Evolutionary conservation across 2,797 vertebrate species (phyloP), one percentile per base, ranked within the genome.

Genomic region (Crenuchus spilurus): DNA sequence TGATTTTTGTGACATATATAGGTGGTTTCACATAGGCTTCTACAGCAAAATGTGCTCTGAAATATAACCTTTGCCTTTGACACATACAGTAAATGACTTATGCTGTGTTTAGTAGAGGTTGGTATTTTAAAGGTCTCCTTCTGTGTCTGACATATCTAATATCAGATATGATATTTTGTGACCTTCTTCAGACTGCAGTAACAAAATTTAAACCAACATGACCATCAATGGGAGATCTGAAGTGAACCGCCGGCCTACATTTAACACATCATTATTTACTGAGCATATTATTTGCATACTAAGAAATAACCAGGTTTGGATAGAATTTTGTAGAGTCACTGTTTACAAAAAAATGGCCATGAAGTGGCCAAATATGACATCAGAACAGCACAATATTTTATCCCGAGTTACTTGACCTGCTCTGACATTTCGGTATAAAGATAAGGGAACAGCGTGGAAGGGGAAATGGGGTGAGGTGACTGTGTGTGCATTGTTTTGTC

Each of bases 361-460:
- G 33, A 13, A 10, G 22, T 39, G 66, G 16, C 4, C 1, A n/a
- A 58, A 22, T 48, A 37, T 57, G 13, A 18, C 31, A 41, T 28
- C 10, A 4, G 24, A 30, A 75, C 44, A 18, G 65, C 51, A 44
- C 52, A 61, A 44, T 52, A 69, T 69, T 42, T 52, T 46, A 39
- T 35, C 30, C 46, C 0, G 30, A 30, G 30, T 52, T 31, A 72
- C 22, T 48, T 57, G 24, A 39, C 49, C 30, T 13, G 20, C 49
- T 26, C 10, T 76, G 80, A 74, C 80, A 79, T 82, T 79, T 82
- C 42, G 42, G 24, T 22, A 37, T 11, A 20, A 46, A 65, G 74
- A 82, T 79, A 79, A 70, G 57, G 51, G 37, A 52, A 22, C 4
- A 9, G 22, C 8, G 24, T 16, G 16, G 18, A 35, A 22, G 24